A percentile compares a stretch with the other conserved stretches of the same genome.
Conservation (phyloP, 2,797 vertebrate genomes). For the Amazona finschi region DNA sequence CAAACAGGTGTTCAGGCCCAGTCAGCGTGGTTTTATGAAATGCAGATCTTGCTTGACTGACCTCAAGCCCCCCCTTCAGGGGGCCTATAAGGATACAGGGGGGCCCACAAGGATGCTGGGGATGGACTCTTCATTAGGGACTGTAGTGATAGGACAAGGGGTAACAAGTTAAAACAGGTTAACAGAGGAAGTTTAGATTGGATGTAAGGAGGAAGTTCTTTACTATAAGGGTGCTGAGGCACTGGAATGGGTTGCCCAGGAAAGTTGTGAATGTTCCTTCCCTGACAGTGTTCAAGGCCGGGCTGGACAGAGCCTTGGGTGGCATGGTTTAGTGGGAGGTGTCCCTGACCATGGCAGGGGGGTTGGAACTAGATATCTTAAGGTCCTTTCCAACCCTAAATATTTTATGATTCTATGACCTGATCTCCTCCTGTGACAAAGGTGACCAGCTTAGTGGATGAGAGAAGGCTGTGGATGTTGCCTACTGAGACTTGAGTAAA, state of each 20-base stretch:
- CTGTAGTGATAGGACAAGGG: not conserved
- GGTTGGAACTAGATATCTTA: not conserved
- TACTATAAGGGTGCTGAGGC: not conserved
- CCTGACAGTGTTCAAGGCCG: too few relatives aligned
- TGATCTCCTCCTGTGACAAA: not conserved
- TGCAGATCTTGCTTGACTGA: not conserved
- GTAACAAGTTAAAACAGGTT: not conserved
- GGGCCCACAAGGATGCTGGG: not conserved
- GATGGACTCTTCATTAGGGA: not conserved
- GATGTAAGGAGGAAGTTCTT: not conserved
- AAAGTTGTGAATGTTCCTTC: not conserved
- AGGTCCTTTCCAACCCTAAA: not conserved
- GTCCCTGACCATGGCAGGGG: too few relatives aligned
- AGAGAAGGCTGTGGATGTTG: not conserved
- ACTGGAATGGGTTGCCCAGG: not conserved
- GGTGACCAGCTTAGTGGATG: not conserved
- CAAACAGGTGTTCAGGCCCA: not conserved
- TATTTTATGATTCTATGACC: not conserved
- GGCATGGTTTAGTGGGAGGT: too few relatives aligned
- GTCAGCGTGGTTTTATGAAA: not conserved
- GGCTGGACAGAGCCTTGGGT: too few relatives aligned
- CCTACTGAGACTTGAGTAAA: not conserved
- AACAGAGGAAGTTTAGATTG: not conserved
- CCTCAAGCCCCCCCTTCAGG: not conserved
- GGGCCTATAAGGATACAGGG: not conserved